Evolutionary conservation across 2,888 invertebrate species (phyloP).

Genomic region (Nudaria mundana): DNA sequence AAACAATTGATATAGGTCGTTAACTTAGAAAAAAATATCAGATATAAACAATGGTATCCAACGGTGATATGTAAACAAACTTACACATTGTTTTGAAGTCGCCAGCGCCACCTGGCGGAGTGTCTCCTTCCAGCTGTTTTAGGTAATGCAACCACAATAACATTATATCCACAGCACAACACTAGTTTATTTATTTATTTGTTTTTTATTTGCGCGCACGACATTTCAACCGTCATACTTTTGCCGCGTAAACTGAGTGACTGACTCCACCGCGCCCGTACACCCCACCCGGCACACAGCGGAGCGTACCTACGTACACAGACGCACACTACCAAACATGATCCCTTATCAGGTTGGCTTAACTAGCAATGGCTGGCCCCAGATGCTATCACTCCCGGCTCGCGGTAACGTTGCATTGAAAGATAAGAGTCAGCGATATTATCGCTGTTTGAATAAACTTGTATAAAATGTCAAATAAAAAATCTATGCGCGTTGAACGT

Average conservation of each 20-base stretch:
- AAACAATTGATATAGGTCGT: not conserved
- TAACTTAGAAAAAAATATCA: constrained; percentile 17
- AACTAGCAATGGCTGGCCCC: constrained; percentile 79
- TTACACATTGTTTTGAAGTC: constrained; percentile 75
- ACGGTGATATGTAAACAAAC: constrained; percentile 44
- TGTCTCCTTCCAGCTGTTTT: constrained; percentile 67
- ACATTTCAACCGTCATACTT: constrained; percentile 71
- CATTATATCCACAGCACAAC: constrained; percentile 59
- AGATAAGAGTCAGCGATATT: constrained; percentile 78
- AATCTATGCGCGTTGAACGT: constrained; percentile 71
- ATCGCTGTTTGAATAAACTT: constrained; percentile 81
- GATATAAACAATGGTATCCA: constrained; percentile 18
- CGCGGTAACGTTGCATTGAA: constrained; percentile 81
- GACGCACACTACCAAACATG: constrained; percentile 57
- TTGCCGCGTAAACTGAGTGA: constrained; percentile 77
- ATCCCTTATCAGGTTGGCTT: constrained; percentile 78
- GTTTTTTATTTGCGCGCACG: constrained; percentile 36
- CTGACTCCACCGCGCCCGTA: constrained; percentile 61
- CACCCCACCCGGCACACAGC: constrained; percentile 63
- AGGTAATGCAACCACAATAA: constrained; percentile 76
- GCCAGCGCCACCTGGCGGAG: constrained; percentile 67
- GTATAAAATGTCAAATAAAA: constrained; percentile 81
- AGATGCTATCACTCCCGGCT: constrained; percentile 74
- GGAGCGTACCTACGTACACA: constrained; percentile 31
- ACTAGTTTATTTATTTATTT: constrained; percentile 36